Evolutionary conservation across 2,797 vertebrate species (phyloP), one percentile per base, ranked within the genome.

Genomic region (Gymnothorax reevesii): DNA sequence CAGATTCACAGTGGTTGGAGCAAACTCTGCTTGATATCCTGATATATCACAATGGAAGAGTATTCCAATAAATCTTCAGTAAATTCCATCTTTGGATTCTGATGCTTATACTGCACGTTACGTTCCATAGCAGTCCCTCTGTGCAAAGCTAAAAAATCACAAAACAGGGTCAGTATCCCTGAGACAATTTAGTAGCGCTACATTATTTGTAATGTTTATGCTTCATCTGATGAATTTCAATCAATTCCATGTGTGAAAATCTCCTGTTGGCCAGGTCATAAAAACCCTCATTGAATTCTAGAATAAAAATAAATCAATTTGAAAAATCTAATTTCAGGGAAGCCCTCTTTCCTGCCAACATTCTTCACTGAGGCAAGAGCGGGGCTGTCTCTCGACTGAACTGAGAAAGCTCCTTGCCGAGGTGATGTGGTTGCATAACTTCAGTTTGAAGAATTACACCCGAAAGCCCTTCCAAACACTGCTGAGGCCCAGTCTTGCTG

Each of bases 301-400:
- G 49, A 80, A 80, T 55, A n/a, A 55, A 55, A 80, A 83, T 83
- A 83, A 59, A 62, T 83, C 59, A 59, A 62, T 33, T 27, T 59
- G 59, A 83, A 62, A 83, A 83, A 83, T 83, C 33, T 59, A 83
- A 83, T 83, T 83, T 83, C 82, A 59, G 57, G 82, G 82, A 83
- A 59, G 59, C 82, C 82, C 82, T 60, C 25, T 2, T 22, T 12
- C 60, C 82, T 33, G 55, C 82, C 82, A 83, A 59, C 82, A 83
- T 83, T 83, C 55, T 60, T 80, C 49, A 20, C 77, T 8, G 25
- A 60, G 59, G 82, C 55, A 8, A 60, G 82, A 83, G 55, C 22
- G 7, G 9, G 59, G 25, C 82, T 66, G 59, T 84, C 60, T 49
- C 33, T 9, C 22, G 59, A 64, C 83, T 62, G 60, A 64, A 84